Conservation (phyloP, 1,140 invertebrate species). For the Zaprionus camerounensis region DNA sequence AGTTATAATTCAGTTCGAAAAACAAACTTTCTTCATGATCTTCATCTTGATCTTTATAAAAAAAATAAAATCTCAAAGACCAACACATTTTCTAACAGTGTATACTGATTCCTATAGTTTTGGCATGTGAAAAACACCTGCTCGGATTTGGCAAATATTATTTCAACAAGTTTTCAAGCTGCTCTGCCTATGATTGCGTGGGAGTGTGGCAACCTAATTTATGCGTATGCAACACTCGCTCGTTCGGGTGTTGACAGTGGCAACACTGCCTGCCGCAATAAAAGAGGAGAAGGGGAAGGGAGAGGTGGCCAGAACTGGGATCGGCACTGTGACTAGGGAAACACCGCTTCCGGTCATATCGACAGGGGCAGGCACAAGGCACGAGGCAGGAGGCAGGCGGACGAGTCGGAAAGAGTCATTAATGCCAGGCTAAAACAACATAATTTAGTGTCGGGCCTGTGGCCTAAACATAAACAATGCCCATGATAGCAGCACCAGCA, state of each 20-base stretch:
- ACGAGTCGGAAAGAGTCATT: conserved; percentile 53
- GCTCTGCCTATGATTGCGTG: conserved; percentile 11
- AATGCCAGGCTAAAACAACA: conserved; percentile 72
- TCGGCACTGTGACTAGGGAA: not conserved
- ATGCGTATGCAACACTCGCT: conserved; percentile 43
- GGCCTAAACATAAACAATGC: conserved; percentile 68
- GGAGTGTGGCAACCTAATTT: conserved; percentile 47
- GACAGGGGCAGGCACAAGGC: conserved; percentile 23
- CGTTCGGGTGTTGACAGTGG: conserved; percentile 27
- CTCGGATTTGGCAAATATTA: not conserved
- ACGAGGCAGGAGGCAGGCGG: not conserved
- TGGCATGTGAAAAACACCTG: not conserved
- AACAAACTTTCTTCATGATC: no score
- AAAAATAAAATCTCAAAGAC: no score
- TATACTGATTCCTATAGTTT: not conserved
- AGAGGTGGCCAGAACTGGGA: not conserved
- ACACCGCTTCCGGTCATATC: conserved; percentile 63
- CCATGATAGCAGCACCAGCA: conserved; percentile 37
- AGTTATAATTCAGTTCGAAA: no score
- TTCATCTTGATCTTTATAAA: no score
- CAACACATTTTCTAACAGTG: not conserved
- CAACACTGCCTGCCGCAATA: conserved; percentile 14
- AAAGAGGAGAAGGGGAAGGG: not conserved
- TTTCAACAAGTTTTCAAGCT: conserved; percentile 7
- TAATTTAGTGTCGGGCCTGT: conserved; percentile 62